Evolutionary conservation across 2,888 invertebrate genomes (phyloP), one percentile per base, ranked within the genome.

Genomic region (Bombylius major): DNA sequence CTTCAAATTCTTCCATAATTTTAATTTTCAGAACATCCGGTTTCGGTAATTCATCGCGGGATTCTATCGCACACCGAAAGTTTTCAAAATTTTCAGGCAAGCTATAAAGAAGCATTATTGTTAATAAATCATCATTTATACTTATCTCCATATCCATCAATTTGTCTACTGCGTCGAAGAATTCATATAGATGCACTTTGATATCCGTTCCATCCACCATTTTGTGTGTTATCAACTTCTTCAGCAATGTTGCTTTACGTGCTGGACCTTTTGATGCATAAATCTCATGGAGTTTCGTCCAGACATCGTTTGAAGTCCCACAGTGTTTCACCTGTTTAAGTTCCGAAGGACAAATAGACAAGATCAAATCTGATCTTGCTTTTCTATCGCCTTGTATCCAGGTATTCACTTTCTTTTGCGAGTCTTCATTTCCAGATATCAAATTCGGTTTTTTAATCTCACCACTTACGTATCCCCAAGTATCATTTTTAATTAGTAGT

Each of bases 261-360:
- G 58, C 55, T 50, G 58, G 56, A 47, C 58, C 58, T 13, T 56
- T 56, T 5, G 56, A 59, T 32, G 50, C 52, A 49, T 55, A 56
- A 14, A 56, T 56, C 12, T 53, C 45, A 32, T 56, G 44, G 3
- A 58, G 50, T 52, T 56, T 54, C 36, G 47, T 47, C 55, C 53
- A 58, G 14, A 58, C 50, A 7, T 53, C 53, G 34, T 55, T 23
- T 9, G 50, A 54, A 14, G 52, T 57, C n/a, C 48, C 36, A 51
- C 57, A 55, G n/a, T 52, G 36, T 47, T 50, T 49, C 5, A 56
- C 42, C 39, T 53, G 56, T 45, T 56, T 53, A 4, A 58, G 50
- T 33, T 56, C 56, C 32, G 58, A 59, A 13, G 58, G 50, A 46
- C 56, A 51, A 51, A 58, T 57, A 5, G 58, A 56, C 23, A 59